A percentile compares a stretch with the other conserved stretches of the same genome.
Conservation (phyloP, 2,797 vertebrate genomes). For the Danio kyathit region DNA sequence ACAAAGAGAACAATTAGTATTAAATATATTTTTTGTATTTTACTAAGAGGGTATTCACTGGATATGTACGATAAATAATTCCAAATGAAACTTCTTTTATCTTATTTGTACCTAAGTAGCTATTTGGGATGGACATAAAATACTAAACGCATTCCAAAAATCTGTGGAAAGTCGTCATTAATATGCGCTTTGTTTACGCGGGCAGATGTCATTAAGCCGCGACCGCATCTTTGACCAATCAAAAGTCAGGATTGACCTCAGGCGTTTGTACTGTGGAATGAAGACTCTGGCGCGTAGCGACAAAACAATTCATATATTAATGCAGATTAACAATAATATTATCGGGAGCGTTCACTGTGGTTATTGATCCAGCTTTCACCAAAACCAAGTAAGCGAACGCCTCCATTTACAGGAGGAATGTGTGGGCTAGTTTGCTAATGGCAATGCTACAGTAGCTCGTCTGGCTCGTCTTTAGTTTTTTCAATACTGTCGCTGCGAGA, state of each 20-base stretch:
- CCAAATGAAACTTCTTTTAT: too few relatives aligned
- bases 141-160: too few relatives aligned
- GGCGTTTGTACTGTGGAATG: slow-evolving; percentile 25
- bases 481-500: not conserved
- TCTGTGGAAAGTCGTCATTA: slow-evolving; percentile 22
- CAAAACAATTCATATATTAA: not conserved
- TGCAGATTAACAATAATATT: not conserved
- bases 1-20: too few relatives aligned
- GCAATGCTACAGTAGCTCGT: slow-evolving; percentile 35
- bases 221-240: slow-evolving; percentile 55
- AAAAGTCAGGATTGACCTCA: slow-evolving; percentile 42
- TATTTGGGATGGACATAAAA: too few relatives aligned
- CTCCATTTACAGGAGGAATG: not conserved
- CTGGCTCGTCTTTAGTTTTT: slow-evolving; percentile 18
- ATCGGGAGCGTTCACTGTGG: not conserved
- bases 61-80: too few relatives aligned
- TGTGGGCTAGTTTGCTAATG: slow-evolving; percentile 38
- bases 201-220: slow-evolving; percentile 42
- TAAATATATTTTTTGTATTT: too few relatives aligned
- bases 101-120: too few relatives aligned
- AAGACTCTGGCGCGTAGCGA: not conserved
- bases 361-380: not conserved
- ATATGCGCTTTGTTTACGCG: slow-evolving; percentile 41
- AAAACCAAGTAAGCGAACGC: not conserved
- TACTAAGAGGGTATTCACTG: too few relatives aligned